phyloP scores from a whole-genome alignment of 2,888 invertebrate genomes.

The Brachylomia viminalis region DNA sequence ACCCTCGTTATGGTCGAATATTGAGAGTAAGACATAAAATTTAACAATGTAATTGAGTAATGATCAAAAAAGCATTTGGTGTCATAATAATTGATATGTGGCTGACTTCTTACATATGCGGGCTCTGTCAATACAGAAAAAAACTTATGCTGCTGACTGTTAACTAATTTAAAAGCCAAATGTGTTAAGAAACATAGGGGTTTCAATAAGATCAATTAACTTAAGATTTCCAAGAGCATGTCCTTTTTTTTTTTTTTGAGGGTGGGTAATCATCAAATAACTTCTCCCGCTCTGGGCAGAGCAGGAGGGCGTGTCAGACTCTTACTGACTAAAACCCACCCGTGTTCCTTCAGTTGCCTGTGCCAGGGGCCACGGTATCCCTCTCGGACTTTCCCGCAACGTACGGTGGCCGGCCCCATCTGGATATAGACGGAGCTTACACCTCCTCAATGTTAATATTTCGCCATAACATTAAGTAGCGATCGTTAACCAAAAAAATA shows the following conservation, averaged over 20 bases:
- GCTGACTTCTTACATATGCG: conserved; percentile 84
- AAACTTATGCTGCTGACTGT: conserved; percentile 55
- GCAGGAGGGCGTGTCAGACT: too few relatives aligned
- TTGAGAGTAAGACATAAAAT: conserved; percentile 83
- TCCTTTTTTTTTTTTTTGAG: too few relatives aligned
- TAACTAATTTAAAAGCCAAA: conserved; percentile 83
- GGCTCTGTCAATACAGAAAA: conserved; percentile 75
- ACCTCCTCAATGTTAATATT: conserved; percentile 34
- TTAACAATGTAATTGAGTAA: conserved; percentile 84
- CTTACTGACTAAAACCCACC: too few relatives aligned
- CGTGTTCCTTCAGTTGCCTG: too few relatives aligned
- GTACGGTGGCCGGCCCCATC: too few relatives aligned
- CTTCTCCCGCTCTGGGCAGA: too few relatives aligned
- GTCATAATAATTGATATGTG: conserved; percentile 89
- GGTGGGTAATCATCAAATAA: too few relatives aligned
- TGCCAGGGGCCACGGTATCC: too few relatives aligned
- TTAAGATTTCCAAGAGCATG: conserved; percentile 28
- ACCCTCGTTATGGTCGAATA: conserved; percentile 66
- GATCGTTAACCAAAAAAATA: conserved; percentile 38
- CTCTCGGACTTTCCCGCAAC: too few relatives aligned
- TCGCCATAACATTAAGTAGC: conserved; percentile 26
- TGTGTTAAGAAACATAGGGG: conserved; percentile 80
- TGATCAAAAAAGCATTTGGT: conserved; percentile 81
- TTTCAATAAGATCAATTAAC: conserved; percentile 70
- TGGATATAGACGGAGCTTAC: conserved; percentile 21